Conservation (phyloP, 35 echinoderm and acorn worm genomes). For the Nesometra sesokonis region DNA sequence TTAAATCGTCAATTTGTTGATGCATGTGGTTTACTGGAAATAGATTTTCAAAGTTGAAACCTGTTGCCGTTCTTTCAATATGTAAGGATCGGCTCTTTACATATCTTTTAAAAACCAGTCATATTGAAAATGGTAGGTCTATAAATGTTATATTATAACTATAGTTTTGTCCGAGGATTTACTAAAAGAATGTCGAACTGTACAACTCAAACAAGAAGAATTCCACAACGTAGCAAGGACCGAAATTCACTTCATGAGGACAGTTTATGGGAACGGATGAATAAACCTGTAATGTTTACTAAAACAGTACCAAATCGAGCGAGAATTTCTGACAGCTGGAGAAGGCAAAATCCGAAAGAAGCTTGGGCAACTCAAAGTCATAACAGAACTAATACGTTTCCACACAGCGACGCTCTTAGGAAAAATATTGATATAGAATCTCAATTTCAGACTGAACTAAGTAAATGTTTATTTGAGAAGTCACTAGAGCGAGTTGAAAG, state of each 20-base stretch:
- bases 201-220: neutral
- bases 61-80: no score
- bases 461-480: conserved; percentile 37
- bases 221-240: neutral
- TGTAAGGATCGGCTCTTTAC: no score
- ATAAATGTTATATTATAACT: no score
- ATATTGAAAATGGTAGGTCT: no score
- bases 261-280: neutral
- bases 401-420: neutral
- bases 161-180: no score
- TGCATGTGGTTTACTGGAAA: no score
- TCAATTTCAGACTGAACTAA: conserved; percentile 18
- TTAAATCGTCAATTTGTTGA: no score
- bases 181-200: neutral
- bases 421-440: conserved; percentile 23
- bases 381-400: neutral
- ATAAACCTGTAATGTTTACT: neutral
- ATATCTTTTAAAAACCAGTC: no score
- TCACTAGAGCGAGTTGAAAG: conserved; percentile 7
- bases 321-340: neutral
- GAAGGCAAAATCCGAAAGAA: neutral
- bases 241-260: neutral
- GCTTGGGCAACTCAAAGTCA: neutral
- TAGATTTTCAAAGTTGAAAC: no score
- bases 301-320: neutral